Evolutionary conservation across 2,797 vertebrate species (phyloP).

Genomic region (Oryzias dopingdopingensis): DNA sequence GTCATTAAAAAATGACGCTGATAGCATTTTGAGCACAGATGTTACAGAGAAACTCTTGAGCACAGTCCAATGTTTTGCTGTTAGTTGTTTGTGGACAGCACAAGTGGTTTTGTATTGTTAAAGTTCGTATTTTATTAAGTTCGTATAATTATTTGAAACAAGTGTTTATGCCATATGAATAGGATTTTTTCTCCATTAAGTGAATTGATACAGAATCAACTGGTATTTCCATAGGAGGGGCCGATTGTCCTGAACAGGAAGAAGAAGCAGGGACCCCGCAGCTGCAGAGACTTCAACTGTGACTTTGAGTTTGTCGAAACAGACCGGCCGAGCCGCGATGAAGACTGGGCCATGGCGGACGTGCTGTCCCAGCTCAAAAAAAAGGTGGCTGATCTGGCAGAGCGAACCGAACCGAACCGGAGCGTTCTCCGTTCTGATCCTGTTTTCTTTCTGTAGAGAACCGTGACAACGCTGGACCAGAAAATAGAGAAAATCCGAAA

Average conservation of each 20-base stretch:
- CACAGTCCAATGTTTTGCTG: too few relatives aligned
- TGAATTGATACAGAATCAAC: not conserved
- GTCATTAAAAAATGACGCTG: too few relatives aligned
- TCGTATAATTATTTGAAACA: too few relatives aligned
- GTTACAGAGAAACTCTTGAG: too few relatives aligned
- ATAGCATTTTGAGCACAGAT: too few relatives aligned
- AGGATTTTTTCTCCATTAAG: too few relatives aligned
- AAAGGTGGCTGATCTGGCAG: slow-evolving; percentile 71
- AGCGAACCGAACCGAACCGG: not conserved
- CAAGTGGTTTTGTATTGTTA: too few relatives aligned
- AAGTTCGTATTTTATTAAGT: too few relatives aligned
- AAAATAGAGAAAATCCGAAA: slow-evolving; percentile 94
- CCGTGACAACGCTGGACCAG: slow-evolving; percentile 89
- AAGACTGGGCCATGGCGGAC: slow-evolving; percentile 81
- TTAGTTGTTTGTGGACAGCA: too few relatives aligned
- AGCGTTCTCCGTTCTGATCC: not conserved
- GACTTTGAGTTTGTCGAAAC: slow-evolving; percentile 86
- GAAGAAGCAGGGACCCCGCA: slow-evolving; percentile 64
- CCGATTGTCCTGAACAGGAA: slow-evolving; percentile 75
- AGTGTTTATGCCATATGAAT: too few relatives aligned
- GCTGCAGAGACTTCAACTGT: slow-evolving; percentile 77
- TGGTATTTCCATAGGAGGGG: slow-evolving; percentile 64
- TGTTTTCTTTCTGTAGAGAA: slow-evolving; percentile 71
- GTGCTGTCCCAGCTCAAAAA: slow-evolving; percentile 87
- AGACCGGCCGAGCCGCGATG: slow-evolving; percentile 70